Evolutionary conservation across 1,140 invertebrate species (phyloP), one percentile per base, ranked within the genome.

Genomic region (Leptopilina boulardi): DNA sequence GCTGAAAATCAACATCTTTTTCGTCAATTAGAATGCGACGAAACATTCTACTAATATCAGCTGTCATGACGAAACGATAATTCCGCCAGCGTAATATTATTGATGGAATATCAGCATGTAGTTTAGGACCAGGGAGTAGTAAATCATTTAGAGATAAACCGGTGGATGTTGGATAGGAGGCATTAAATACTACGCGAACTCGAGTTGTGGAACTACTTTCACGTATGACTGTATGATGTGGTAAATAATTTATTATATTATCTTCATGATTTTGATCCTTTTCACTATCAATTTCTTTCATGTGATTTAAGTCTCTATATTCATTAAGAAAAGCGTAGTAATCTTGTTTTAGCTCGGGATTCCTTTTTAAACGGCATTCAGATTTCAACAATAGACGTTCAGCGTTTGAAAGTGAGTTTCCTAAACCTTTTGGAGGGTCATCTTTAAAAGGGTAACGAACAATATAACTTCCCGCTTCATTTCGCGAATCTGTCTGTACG

Each of bases 181-280:
- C 19, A 15, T 71, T 71, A 71, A 71, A 71, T 3, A 71, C 70
- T 3, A 71, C 21, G 3, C 70, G 19, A 1, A 71, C 34, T n/a
- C 13, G 26, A 3, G 9, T 34, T 1, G 70, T 42, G 1, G 41
- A 11, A 9, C 1, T 42, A 42, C 13, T 42, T 42, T 42, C 8
- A 11, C 41, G 2, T 42, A 42, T 42, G 8, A 38, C n/a, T 8
- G 70, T 6, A 34, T 71, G 70, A 71, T 71, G 70, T 4, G 70
- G 70, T 15, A 71, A 71, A 15, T 71, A 71, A 2, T 38, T 9
- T 38, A 9, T n/a, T n/a, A n/a, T n/a, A n/a, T n/a, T n/a, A n/a
- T n/a, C n/a, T n/a, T n/a, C 13, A 2, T 8, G 9, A 4, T n/a
- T 8, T 13, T 11, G 1, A 11, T 1, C 38, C 10, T 11, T 13